phyloP scores from a whole-genome alignment of 2,113 vertebrate genomes.

The Cervus canadensis region DNA sequence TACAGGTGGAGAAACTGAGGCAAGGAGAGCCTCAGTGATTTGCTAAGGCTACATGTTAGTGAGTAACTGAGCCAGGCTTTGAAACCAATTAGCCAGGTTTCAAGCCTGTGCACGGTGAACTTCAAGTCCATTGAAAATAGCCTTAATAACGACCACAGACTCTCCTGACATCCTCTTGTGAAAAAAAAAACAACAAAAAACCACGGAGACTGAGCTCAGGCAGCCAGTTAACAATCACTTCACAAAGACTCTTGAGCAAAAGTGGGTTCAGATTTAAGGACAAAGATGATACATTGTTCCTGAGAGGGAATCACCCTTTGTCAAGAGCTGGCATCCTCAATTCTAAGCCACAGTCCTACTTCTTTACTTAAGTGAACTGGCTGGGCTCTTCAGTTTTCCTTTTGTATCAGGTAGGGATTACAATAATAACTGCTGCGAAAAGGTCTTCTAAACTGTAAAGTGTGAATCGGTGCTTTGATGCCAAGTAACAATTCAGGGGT shows the following conservation, averaged over 20 bases:
- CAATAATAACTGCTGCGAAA: neutral
- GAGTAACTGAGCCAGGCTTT: neutral
- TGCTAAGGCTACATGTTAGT: neutral
- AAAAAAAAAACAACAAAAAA: neutral
- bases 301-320: neutral
- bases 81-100: neutral
- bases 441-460: neutral
- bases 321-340: neutral
- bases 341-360: neutral
- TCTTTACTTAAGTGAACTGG: neutral
- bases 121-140: neutral
- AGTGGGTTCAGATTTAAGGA: neutral
- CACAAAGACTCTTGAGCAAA: neutral
- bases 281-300: neutral
- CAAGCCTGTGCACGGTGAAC: neutral
- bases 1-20: neutral
- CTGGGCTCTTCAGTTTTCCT: neutral
- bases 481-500: neutral
- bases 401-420: neutral
- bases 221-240: neutral
- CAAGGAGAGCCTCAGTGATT: neutral
- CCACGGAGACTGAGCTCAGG: neutral
- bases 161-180: neutral
- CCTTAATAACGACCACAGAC: neutral
- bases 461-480: neutral